A percentile compares a stretch with the other conserved stretches of the same genome.
phyloP scores from a whole-genome alignment of 2,113 vertebrate species.

The Cnemophilus loriae region DNA sequence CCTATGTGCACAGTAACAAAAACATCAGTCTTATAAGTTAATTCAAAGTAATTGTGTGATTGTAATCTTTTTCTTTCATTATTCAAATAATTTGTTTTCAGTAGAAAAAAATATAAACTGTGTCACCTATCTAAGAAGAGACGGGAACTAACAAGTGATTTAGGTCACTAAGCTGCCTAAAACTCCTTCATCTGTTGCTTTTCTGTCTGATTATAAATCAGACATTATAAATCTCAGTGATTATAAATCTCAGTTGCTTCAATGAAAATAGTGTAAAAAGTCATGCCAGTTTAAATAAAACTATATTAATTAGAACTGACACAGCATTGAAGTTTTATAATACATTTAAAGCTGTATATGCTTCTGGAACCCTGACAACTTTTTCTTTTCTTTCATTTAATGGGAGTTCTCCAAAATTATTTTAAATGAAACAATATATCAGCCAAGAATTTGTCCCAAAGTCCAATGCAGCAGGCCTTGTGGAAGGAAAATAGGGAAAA shows the following conservation, averaged over 20 bases:
- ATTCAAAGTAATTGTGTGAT: not conserved
- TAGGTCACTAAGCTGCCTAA: not conserved
- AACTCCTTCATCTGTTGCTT: slow-evolving; percentile 28
- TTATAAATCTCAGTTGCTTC: slow-evolving; percentile 28
- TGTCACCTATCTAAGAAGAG: not conserved
- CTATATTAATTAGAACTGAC: slow-evolving; percentile 43
- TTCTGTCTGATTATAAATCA: slow-evolving; percentile 26
- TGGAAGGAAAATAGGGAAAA: not conserved
- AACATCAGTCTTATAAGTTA: not conserved
- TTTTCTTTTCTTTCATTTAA: slow-evolving; percentile 21
- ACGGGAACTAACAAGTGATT: not conserved
- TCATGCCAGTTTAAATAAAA: slow-evolving; percentile 9
- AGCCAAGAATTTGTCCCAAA: slow-evolving; percentile 11
- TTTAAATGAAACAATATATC: not conserved
- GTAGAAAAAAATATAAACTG: not conserved
- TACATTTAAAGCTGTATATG: not conserved
- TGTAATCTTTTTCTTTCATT: not conserved
- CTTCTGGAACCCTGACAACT: slow-evolving; percentile 14
- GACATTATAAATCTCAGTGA: too few species aligned
- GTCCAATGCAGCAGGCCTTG: not conserved
- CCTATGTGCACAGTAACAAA: not conserved
- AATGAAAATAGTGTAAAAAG: slow-evolving; percentile 19
- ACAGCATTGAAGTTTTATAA: not conserved
- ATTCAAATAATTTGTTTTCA: not conserved
- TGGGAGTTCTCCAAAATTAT: slow-evolving; percentile 7